A percentile compares a stretch with the other conserved stretches of the same genome.
These are phyloP conservation scores for Ranitomeya imitator DNA, from an alignment of 2,113 vertebrate species.

Conservation along the genomic window DNA sequence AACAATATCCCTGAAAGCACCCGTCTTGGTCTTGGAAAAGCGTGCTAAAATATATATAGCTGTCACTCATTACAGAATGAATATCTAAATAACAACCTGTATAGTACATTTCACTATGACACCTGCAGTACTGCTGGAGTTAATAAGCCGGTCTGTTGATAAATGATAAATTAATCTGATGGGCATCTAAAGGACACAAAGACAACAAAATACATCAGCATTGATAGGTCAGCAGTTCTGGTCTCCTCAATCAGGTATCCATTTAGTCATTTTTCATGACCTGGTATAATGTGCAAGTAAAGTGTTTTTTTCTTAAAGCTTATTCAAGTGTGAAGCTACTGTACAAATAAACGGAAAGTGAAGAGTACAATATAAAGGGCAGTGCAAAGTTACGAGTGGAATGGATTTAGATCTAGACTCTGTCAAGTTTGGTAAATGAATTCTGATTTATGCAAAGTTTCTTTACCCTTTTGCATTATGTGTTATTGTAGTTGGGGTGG, in stretches of 20 bases:
- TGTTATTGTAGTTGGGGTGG: not conserved
- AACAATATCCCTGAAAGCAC: no score
- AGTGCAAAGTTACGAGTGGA: not conserved
- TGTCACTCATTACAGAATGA: not conserved
- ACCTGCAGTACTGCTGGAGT: not conserved
- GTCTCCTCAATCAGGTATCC: slow-evolving; percentile 11
- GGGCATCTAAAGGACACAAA: slow-evolving; percentile 1
- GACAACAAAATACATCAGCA: slow-evolving; percentile 40
- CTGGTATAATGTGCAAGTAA: slow-evolving; percentile 31
- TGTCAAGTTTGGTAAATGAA: not conserved
- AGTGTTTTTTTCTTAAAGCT: slow-evolving; percentile 48
- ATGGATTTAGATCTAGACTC: not conserved
- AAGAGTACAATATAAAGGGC: not conserved
- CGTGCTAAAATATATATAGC: no score
- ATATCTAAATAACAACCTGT: not conserved
- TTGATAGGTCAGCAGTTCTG: slow-evolving; percentile 53
- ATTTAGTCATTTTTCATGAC: slow-evolving; percentile 48
- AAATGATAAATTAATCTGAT: slow-evolving; percentile 42
- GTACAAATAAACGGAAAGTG: slow-evolving; percentile 35
- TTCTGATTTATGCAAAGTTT: no score
- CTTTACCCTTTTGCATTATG: not conserved
- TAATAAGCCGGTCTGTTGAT: not conserved
- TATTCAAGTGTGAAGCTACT: slow-evolving; percentile 38
- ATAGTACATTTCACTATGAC: not conserved
- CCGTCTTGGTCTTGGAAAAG: no score